Evolutionary conservation across 2,113 vertebrate species (phyloP).

Genomic region (Oryzias curvinotus): DNA sequence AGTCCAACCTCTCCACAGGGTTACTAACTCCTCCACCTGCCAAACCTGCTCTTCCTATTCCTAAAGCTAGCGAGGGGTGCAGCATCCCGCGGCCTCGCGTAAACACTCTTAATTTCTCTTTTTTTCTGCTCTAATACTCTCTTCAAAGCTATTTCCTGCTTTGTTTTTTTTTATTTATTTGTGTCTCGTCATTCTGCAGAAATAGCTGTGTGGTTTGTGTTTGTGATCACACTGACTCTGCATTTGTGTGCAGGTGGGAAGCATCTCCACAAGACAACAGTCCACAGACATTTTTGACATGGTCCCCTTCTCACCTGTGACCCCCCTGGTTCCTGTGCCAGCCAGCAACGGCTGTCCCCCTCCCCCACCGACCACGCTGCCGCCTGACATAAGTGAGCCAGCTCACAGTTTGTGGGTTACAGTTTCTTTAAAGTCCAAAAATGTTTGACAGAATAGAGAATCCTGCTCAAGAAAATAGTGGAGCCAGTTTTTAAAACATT

Average conservation of each 20-base stretch:
- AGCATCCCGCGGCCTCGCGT: slow-evolving; percentile 86
- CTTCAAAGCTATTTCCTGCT: slow-evolving; percentile 3
- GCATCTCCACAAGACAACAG: slow-evolving; percentile 80
- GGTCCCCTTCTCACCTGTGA: slow-evolving; percentile 93
- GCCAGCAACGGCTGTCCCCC: slow-evolving; percentile 89
- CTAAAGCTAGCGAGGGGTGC: slow-evolving; percentile 80
- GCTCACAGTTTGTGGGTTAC: not conserved
- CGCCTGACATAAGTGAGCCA: slow-evolving; percentile 87
- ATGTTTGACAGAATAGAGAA: not conserved
- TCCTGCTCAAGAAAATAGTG: too few species aligned
- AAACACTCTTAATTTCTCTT: slow-evolving; percentile 64
- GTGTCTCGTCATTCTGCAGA: slow-evolving; percentile 4
- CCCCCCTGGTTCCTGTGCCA: slow-evolving; percentile 83
- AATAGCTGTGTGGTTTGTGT: slow-evolving; percentile 1
- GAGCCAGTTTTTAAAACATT: too few species aligned
- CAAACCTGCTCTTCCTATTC: slow-evolving; percentile 76
- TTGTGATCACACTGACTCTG: not conserved
- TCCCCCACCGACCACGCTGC: slow-evolving; percentile 84
- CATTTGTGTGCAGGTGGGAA: slow-evolving; percentile 78
- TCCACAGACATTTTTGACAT: slow-evolving; percentile 97
- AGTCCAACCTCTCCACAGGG: slow-evolving; percentile 84
- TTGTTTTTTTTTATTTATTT: slow-evolving; percentile 30
- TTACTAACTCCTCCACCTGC: slow-evolving; percentile 85
- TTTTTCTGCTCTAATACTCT: not conserved
- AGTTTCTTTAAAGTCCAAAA: not conserved